Conservation (phyloP, 2,797 vertebrate genomes). For the Epinephelus awoara region DNA sequence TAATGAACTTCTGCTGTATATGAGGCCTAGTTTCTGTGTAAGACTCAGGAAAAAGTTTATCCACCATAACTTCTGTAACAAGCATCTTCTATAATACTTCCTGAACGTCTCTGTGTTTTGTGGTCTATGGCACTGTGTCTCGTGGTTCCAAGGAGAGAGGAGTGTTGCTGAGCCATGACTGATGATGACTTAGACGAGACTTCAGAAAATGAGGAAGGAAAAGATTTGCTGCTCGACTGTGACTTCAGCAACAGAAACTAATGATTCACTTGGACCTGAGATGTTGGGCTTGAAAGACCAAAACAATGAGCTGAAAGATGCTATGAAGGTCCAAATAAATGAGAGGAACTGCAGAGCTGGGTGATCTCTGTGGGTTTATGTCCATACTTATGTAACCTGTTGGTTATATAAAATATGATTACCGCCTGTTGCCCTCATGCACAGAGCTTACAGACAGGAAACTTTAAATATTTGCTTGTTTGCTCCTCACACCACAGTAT, state of each 20-base stretch:
- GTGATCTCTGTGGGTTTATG: neutral
- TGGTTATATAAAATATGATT: too few species aligned
- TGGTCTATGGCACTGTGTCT: neutral
- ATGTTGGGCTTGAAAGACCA: neutral
- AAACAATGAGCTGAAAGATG: neutral
- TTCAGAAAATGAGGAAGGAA: neutral
- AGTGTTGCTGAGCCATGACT: conserved; percentile 4
- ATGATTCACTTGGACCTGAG: neutral
- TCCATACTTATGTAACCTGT: too few species aligned
- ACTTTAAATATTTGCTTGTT: conserved; percentile 7
- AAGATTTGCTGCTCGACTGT: neutral
- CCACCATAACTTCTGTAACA: neutral
- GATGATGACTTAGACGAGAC: neutral
- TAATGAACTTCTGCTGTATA: neutral
- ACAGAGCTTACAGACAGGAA: neutral
- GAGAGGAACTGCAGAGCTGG: neutral
- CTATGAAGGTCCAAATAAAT: neutral
- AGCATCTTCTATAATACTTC: neutral
- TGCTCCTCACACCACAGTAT: neutral
- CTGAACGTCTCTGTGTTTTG: neutral
- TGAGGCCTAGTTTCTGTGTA: neutral
- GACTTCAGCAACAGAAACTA: neutral
- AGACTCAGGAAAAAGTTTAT: neutral
- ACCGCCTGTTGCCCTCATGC: neutral
- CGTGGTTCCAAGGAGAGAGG: neutral